These are phyloP conservation scores for Staurois parvus DNA, from an alignment of 2,797 vertebrate species.

Conservation along the genomic window DNA sequence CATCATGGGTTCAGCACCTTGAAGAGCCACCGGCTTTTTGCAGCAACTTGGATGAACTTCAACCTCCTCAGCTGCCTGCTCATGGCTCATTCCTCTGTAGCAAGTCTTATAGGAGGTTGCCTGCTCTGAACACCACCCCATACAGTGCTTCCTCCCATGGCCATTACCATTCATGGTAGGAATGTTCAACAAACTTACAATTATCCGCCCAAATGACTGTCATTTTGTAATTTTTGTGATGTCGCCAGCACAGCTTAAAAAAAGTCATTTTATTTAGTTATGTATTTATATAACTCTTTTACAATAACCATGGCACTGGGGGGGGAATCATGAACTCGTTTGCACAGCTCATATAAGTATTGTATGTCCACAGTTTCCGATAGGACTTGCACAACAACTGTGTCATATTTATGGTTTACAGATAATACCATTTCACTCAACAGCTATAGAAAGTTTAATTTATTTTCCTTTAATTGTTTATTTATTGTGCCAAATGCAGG, in stretches of 20 bases:
- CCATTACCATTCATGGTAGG: conserved; percentile 72
- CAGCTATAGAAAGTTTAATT: neutral
- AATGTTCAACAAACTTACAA: conserved; percentile 72
- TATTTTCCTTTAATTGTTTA: neutral
- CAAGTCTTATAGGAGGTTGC: conserved; percentile 31
- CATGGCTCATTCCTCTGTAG: conserved; percentile 23
- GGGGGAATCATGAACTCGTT: neutral
- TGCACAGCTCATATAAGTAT: conserved; percentile 41
- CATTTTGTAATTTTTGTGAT: conserved; percentile 74
- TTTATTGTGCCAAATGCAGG: conserved; percentile 75
- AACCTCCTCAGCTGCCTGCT: neutral
- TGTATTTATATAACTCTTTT: neutral
- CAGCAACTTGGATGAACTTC: neutral
- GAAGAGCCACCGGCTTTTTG: neutral
- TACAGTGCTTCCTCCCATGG: conserved; percentile 76
- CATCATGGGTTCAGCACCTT: neutral
- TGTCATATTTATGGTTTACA: conserved; percentile 24
- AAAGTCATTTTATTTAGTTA: conserved; percentile 62
- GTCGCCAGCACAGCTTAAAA: conserved; percentile 68
- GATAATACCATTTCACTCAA: neutral
- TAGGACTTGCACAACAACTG: conserved; percentile 19
- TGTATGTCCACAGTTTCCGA: conserved; percentile 10
- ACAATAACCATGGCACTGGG: neutral
- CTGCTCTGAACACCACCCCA: conserved; percentile 64
- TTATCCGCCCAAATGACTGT: conserved; percentile 78